These are phyloP conservation scores for Coenonympha glycerion DNA, from an alignment of 2,888 invertebrate species.

Conservation along the genomic window DNA sequence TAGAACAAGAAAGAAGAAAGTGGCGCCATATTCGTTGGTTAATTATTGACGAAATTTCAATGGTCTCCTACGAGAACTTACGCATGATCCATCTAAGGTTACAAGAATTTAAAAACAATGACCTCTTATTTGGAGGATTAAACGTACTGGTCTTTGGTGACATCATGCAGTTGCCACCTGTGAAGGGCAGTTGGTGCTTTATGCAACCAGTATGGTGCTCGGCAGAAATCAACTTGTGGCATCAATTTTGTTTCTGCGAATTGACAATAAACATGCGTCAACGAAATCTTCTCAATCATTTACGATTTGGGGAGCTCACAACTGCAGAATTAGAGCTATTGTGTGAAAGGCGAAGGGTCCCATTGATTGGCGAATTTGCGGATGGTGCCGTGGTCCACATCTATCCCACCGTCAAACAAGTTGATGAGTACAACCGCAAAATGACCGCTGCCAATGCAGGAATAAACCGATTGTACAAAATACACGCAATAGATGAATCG, in stretches of 20 bases:
- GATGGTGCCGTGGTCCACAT: slow-evolving; percentile 32
- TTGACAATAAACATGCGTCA: slow-evolving; percentile 40
- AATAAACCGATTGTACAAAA: slow-evolving; percentile 14
- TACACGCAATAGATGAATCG: slow-evolving; percentile 32
- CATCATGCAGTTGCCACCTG: slow-evolving; percentile 34
- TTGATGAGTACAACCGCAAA: slow-evolving; percentile 17
- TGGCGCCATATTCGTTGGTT: background rate
- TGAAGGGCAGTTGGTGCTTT: slow-evolving; percentile 34
- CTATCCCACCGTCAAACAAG: slow-evolving; percentile 31
- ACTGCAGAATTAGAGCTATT: slow-evolving; percentile 8
- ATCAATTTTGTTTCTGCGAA: slow-evolving; percentile 35
- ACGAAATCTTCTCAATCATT: slow-evolving; percentile 31
- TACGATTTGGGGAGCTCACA: slow-evolving; percentile 32
- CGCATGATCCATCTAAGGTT: slow-evolving; percentile 32
- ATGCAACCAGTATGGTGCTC: slow-evolving; percentile 20
- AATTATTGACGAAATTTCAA: background rate
- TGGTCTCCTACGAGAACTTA: slow-evolving; percentile 28
- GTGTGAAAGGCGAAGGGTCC: slow-evolving; percentile 26
- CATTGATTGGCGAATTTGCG: slow-evolving; percentile 28
- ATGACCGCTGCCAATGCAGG: slow-evolving; percentile 21
- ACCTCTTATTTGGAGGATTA: slow-evolving; percentile 28
- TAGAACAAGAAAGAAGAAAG: background rate
- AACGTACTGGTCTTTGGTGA: slow-evolving; percentile 34
- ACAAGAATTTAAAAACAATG: slow-evolving; percentile 28
- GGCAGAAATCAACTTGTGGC: slow-evolving; percentile 34